Evolutionary conservation across 2,888 invertebrate genomes (phyloP).

Genomic region (Erebia aethiops): DNA sequence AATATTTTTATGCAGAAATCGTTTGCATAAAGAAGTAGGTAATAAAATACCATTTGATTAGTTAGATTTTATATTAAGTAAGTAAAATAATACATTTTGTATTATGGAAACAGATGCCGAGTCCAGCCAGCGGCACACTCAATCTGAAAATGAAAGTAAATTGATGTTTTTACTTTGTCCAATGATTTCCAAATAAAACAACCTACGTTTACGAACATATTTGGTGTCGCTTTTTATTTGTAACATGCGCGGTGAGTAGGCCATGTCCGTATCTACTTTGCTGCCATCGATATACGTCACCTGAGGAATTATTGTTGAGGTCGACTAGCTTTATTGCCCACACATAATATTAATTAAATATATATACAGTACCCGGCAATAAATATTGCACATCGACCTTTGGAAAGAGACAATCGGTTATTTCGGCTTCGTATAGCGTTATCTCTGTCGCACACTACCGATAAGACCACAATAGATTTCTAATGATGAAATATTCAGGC

Average conservation of each 20-base stretch:
- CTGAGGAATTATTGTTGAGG: too few relatives aligned
- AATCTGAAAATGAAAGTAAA: conserved; percentile 22
- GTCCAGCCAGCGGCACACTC: conserved; percentile 2
- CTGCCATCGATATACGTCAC: too few relatives aligned
- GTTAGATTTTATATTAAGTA: not conserved
- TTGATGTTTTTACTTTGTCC: not conserved
- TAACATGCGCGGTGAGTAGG: not conserved
- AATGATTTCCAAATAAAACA: not conserved
- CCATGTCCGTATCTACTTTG: too few relatives aligned
- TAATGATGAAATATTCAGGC: too few relatives aligned
- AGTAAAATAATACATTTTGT: conserved; percentile 16
- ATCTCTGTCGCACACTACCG: too few relatives aligned
- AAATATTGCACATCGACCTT: too few relatives aligned
- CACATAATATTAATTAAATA: too few relatives aligned
- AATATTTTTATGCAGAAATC: not conserved
- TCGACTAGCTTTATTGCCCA: too few relatives aligned
- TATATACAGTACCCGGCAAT: too few relatives aligned
- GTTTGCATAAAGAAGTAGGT: not conserved
- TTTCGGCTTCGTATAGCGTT: too few relatives aligned
- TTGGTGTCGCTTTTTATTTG: not conserved
- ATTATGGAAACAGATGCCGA: conserved; percentile 16
- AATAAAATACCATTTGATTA: conserved; percentile 2
- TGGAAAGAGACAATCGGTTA: too few relatives aligned
- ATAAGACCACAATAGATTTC: too few relatives aligned
- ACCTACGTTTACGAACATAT: not conserved